phyloP scores from a whole-genome alignment of 2,888 invertebrate genomes.

The Magallana nippona region DNA sequence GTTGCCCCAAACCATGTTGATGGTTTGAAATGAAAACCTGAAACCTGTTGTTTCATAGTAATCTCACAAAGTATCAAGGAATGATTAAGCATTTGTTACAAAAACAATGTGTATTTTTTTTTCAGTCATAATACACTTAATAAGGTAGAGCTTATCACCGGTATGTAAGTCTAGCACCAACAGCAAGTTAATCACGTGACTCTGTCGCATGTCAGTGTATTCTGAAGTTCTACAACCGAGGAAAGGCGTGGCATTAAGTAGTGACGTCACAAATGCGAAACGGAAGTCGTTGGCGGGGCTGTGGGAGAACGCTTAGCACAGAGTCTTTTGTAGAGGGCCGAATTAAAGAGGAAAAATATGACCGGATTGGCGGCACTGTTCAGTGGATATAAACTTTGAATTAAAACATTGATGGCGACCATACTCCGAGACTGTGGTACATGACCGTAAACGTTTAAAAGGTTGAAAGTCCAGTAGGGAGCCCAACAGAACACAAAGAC shows the following conservation, averaged over 20 bases:
- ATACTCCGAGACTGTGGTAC: conserved; percentile 48
- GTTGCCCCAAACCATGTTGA: too few relatives aligned
- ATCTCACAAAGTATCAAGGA: too few relatives aligned
- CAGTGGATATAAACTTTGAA: conserved; percentile 93
- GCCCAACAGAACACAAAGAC: conserved; percentile 73
- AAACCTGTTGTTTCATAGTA: too few relatives aligned
- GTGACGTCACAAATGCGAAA: conserved; percentile 7
- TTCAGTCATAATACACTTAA: too few relatives aligned
- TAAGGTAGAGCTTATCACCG: too few relatives aligned
- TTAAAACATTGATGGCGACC: conserved; percentile 90
- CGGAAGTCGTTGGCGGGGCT: neutral
- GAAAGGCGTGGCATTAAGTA: neutral
- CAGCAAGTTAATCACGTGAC: too few relatives aligned
- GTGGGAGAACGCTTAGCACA: neutral
- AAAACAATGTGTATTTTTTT: too few relatives aligned
- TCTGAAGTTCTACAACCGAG: too few relatives aligned
- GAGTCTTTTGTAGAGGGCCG: conserved; percentile 13
- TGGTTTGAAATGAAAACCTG: too few relatives aligned
- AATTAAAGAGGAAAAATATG: conserved; percentile 94
- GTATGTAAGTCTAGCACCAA: too few relatives aligned
- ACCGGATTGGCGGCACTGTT: conserved; percentile 97
- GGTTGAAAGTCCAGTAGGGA: conserved; percentile 70
- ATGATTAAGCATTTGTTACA: too few relatives aligned
- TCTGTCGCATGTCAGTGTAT: too few relatives aligned
- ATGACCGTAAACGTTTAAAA: conserved; percentile 61